Evolutionary conservation across 2,888 invertebrate species (phyloP), one percentile per base, ranked within the genome.

Genomic region (Orchestes rusci): DNA sequence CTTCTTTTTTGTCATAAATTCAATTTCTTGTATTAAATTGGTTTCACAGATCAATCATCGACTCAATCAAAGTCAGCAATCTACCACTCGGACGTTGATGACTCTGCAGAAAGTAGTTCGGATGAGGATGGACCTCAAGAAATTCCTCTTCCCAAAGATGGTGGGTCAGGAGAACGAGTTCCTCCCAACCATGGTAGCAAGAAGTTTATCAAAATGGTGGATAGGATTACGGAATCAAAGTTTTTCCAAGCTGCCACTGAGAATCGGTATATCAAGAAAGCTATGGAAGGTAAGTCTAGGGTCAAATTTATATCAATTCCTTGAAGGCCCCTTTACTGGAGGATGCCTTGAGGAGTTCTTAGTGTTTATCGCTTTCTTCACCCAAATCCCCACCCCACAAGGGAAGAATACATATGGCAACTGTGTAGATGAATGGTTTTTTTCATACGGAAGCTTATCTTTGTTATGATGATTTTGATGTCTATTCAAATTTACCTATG

Each of bases 221-320:
- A 92, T 64, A 83, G 80, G 64, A 81, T 93, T 52, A 83, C 92
- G 1, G 81, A 86, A 16, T 89, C 84, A 48, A 84, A 84, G 66
- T 84, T 89, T 63, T 92, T 93, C 65, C 90, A 92, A 69, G 82
- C 80, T 73, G 91, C 90, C 17, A 82, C 90, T 1, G 92, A 93
- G 62, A 79, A 85, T 62, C 84, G 86, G 56, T 88, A 86, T 64
- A 80, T 94, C 48, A 86, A 89, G 61, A 81, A 82, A 55, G 88
- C 90, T 1, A 88, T 94, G 82, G 87, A 90, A 67, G 90, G 66
- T 60, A 45, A 30, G n/a, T n/a, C n/a, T n/a, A n/a, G n/a, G n/a
- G n/a, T n/a, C n/a, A n/a, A n/a, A n/a, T n/a, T n/a, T n/a, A n/a
- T n/a, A n/a, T n/a, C n/a, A n/a, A n/a, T n/a, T n/a, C n/a, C n/a